Evolutionary conservation across 1,140 invertebrate genomes (phyloP), one percentile per base, ranked within the genome.

Genomic region (Drosophila tristis): DNA sequence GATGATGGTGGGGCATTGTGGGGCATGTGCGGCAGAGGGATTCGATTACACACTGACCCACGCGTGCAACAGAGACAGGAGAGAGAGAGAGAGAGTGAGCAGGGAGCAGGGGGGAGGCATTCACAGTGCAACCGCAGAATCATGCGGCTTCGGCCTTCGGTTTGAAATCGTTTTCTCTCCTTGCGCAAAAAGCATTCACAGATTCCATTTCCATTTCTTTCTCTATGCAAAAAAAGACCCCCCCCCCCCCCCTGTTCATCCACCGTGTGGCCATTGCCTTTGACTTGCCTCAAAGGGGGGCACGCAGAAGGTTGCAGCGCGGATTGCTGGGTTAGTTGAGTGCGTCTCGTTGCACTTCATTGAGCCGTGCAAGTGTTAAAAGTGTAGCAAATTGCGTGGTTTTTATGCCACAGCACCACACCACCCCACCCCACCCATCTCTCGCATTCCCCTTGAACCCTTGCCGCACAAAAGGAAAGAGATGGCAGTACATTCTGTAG

Each of bases 291-390:
- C 42, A 39, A 47, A 42, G 20, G 26, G 29, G 42, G 50, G 64
- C 48, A 51, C 26, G 25, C 26, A 49, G 44, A 35, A 6, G 42
- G 60, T 35, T 29, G 45, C 25, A 16, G 59, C 35, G 39, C 55
- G 13, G 26, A 58, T 25, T 26, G 55, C 42, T 25, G 39, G 62
- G 35, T 60, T 72, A 64, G 70, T 66, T 84, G 75, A 75, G 80
- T 84, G 78, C 78, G 75, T 63, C 55, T 84, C 66, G 80, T 85
- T 85, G 81, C 80, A 85, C 81, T 86, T 80, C 80, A 85, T 86
- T 85, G 80, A 85, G 80, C 80, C 81, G 81, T 85, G 80, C 81
- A 85, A 85, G 80, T 85, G 80, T 85, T 85, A 85, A 85, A 86
- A 85, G 81, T 85, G 80, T 85, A 77, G 81, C 80, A 85, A 85